Conservation (phyloP, 1,140 invertebrate genomes). For the Lutraria rhynchaena region DNA sequence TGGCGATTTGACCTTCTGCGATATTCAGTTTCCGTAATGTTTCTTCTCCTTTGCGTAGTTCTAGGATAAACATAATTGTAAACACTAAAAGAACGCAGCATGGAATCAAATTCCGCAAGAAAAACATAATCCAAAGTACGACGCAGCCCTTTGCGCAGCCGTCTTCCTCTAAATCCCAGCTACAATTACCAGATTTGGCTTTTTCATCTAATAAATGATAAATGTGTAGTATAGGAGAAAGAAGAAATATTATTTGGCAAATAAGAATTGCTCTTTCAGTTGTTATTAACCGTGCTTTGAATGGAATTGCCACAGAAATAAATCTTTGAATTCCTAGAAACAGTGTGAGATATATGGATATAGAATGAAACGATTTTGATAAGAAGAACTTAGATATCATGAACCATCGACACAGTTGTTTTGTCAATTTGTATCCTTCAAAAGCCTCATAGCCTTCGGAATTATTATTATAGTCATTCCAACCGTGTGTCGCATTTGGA, state of each 20-base stretch:
- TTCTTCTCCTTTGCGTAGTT: background rate
- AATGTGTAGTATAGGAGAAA: slow-evolving; percentile 22
- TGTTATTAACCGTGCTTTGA: background rate
- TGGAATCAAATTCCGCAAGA: slow-evolving; percentile 11
- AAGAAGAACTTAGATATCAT: slow-evolving; percentile 50
- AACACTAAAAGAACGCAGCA: background rate
- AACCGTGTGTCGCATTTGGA: background rate
- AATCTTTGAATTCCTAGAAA: slow-evolving; percentile 50
- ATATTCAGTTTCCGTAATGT: background rate
- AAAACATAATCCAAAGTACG: slow-evolving; percentile 32
- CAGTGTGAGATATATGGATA: slow-evolving; percentile 48
- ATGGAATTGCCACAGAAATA: slow-evolving; percentile 32
- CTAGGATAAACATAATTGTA: slow-evolving; percentile 1
- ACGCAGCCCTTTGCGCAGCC: slow-evolving; percentile 3
- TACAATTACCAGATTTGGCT: background rate
- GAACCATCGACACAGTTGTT: slow-evolving; percentile 19
- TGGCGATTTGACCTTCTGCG: background rate
- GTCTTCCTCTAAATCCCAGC: slow-evolving; percentile 8
- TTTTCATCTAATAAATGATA: slow-evolving; percentile 18
- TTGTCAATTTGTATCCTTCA: background rate
- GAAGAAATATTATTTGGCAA: slow-evolving; percentile 1
- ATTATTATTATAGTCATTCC: background rate
- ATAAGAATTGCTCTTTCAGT: slow-evolving; percentile 2
- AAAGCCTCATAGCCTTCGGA: background rate
- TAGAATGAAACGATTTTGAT: slow-evolving; percentile 40